Percentiles rank a stretch among this genome's conserved stretches.
phyloP scores from a whole-genome alignment of 2,113 vertebrate species.

The Typhlomys cinereus region DNA sequence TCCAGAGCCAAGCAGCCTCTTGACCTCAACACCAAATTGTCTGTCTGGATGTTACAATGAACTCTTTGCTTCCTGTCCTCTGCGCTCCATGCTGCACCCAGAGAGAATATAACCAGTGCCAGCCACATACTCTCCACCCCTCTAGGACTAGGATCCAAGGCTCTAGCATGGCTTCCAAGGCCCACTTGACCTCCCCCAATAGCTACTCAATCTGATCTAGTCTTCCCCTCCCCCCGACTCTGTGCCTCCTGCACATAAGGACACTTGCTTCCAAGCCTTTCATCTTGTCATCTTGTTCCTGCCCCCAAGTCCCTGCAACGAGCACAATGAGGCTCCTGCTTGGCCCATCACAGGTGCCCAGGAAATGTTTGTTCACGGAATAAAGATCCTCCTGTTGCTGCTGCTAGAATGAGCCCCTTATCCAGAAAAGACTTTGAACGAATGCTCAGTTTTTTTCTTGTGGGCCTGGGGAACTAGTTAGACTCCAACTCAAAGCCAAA shows the following conservation, averaged over 20 bases:
- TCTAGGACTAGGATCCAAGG: not conserved
- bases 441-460: not conserved
- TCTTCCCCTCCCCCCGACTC: not conserved
- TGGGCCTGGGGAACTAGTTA: not conserved
- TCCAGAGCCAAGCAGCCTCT: not conserved
- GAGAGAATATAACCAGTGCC: not conserved
- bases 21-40: not conserved
- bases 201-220: not conserved
- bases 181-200: not conserved
- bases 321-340: not conserved
- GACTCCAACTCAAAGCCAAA: not conserved
- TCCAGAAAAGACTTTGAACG: not conserved
- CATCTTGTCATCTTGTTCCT: not conserved
- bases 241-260: not conserved
- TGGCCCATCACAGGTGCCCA: not conserved
- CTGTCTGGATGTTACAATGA: not conserved
- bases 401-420: not conserved
- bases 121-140: not conserved
- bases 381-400: not conserved
- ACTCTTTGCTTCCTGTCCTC: not conserved
- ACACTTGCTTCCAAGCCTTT: not conserved
- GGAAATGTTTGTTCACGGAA: not conserved
- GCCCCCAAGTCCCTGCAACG: not conserved
- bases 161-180: not conserved
- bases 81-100: not conserved